Conservation (phyloP, 2,888 invertebrate genomes). For the Agrilus mali region DNA sequence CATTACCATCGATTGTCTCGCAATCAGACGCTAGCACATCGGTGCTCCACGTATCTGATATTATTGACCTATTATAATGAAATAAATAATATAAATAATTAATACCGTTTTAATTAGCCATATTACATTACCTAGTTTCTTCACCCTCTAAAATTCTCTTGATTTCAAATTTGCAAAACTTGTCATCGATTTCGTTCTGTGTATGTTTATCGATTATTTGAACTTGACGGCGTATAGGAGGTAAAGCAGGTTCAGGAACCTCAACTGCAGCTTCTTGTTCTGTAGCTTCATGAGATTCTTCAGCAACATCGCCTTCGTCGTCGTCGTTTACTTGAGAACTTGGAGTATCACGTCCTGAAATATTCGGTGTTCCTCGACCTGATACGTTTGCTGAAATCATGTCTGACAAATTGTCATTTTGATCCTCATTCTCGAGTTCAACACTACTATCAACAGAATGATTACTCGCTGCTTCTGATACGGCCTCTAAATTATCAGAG, state of each 20-base stretch:
- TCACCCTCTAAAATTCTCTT: conserved; percentile 52
- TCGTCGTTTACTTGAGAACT: conserved; percentile 76
- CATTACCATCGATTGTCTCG: conserved; percentile 70
- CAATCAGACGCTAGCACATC: conserved; percentile 95
- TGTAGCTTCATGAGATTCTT: too few relatives aligned
- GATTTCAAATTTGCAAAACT: conserved; percentile 97
- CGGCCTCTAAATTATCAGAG: conserved; percentile 88
- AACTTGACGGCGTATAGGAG: conserved; percentile 25
- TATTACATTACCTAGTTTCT: not conserved
- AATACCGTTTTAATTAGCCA: not conserved
- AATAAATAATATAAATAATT: not conserved
- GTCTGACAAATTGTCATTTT: conserved; percentile 89
- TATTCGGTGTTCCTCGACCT: conserved; percentile 86
- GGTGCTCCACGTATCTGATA: conserved; percentile 98
- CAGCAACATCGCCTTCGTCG: conserved; percentile 26
- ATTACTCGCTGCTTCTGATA: conserved; percentile 91
- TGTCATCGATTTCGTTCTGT: conserved; percentile 91
- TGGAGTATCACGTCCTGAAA: conserved; percentile 92
- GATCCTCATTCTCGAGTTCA: conserved; percentile 76
- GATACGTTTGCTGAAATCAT: conserved; percentile 95
- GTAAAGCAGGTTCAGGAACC: conserved; percentile 26
- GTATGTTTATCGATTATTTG: conserved; percentile 54
- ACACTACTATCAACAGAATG: conserved; percentile 87
- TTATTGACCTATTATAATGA: conserved; percentile 57
- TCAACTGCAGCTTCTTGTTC: conserved; percentile 26